A percentile compares a stretch with the other conserved stretches of the same genome.
Evolutionary conservation across 2,797 vertebrate species (phyloP).

Genomic region (Phaenicophaeus curvirostris): DNA sequence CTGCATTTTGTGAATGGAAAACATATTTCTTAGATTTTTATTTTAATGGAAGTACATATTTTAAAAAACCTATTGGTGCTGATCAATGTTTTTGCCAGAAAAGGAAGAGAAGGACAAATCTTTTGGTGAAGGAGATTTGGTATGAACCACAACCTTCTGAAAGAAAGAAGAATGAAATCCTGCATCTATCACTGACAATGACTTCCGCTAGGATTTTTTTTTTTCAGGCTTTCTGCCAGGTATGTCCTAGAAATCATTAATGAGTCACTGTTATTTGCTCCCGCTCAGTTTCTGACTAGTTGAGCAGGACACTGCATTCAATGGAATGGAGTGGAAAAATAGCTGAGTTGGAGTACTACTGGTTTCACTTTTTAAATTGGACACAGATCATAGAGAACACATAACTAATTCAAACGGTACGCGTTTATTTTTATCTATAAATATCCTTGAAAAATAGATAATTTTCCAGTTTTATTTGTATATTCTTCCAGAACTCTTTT

Average conservation of each 20-base stretch:
- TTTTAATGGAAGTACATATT: neutral
- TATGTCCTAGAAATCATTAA: neutral
- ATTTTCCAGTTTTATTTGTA: neutral
- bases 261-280: neutral
- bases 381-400: neutral
- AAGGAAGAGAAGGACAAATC: neutral
- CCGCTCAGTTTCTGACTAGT: neutral
- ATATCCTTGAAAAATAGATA: neutral
- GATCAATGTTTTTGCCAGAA: neutral
- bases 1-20: neutral
- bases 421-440: neutral
- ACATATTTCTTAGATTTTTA: neutral
- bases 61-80: neutral
- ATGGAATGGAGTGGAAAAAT: neutral
- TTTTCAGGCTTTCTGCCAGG: neutral
- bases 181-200: neutral
- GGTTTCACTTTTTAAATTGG: neutral
- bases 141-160: neutral
- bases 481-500: neutral
- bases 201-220: neutral
- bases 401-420: neutral
- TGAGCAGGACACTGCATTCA: neutral
- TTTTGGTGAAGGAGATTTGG: neutral
- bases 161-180: neutral
- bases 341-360: neutral